Evolutionary conservation across 1,140 invertebrate species (phyloP).

Genomic region (Brachionus manjavacas): DNA sequence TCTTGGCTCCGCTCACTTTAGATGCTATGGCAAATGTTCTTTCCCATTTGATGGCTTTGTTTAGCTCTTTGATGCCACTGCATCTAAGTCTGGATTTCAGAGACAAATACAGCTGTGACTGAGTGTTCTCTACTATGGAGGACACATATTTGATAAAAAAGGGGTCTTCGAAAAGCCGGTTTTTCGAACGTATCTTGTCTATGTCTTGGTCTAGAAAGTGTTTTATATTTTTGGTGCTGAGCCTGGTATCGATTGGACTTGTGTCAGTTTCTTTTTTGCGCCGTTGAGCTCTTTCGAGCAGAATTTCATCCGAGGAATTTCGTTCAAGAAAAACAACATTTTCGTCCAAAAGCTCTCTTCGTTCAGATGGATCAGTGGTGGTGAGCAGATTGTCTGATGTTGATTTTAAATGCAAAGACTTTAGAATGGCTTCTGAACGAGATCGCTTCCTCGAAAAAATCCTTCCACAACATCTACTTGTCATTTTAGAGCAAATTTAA

Average conservation of each 20-base stretch:
- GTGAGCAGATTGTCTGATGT: background rate
- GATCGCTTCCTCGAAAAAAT: background rate
- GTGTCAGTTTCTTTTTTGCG: background rate
- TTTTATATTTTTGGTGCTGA: background rate
- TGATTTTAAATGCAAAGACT: background rate
- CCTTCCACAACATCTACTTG: background rate
- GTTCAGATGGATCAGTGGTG: background rate
- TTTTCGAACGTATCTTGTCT: background rate
- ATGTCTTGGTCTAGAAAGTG: slow-evolving; percentile 12
- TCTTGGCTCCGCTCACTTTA: background rate
- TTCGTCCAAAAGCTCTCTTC: background rate
- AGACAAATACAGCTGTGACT: slow-evolving; percentile 33
- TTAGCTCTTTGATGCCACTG: slow-evolving; percentile 14
- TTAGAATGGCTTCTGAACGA: background rate
- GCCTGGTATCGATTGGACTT: background rate
- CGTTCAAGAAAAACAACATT: background rate
- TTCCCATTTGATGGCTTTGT: slow-evolving; percentile 34
- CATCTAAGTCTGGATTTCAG: slow-evolving; percentile 5
- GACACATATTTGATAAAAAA: slow-evolving; percentile 32
- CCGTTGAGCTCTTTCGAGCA: background rate
- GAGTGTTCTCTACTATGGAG: slow-evolving; percentile 29
- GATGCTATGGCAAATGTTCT: slow-evolving; percentile 16
- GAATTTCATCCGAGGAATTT: background rate
- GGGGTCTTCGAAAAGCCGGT: slow-evolving; percentile 2
- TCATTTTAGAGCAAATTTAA: background rate